Base-by-base conservation (phyloP, 2,888 invertebrate genomes). In the Limnephilus lunatus region DNA sequence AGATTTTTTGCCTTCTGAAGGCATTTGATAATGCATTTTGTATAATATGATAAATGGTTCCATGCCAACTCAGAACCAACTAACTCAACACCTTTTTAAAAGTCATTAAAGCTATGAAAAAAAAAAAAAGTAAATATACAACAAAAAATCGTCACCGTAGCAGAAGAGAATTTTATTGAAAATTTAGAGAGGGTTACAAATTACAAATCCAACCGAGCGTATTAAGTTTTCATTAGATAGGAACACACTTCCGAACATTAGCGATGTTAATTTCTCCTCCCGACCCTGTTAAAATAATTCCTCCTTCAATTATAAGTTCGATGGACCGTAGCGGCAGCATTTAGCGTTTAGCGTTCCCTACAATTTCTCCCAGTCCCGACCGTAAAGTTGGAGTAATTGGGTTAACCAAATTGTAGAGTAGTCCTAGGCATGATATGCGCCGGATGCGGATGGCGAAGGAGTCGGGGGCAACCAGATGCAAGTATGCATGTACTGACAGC, bases 371-470 rank as follows among this genome's bases (percentile, higher is more conserved):
- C 81, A 92, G 92, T 91, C 88, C 90, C 92, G 92, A 93, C 93
- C 93, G 92, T 86, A 93, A 93, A 93, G 93, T 93, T 93, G 91
- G 91, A 91, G 91, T 93, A 93, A 93, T 93, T 92, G 92, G 93
- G 93, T 93, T 93, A 92, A 87, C 93, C 90, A 90, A 93, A 93
- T 90, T 92, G 91, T 81, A 83, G 90, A 85, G 92, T 81, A 48
- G 81, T 81, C 30, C 81, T 81, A 81, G 89, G 31, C 89, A 89
- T 89, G 89, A 80, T 89, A 81, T 89, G 80, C 89, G 89, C 81
- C 89, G 81, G 35, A 89, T 80, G 89, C 89, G 81, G 81, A 68
- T 53, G 80, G 81, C 39, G 81, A 35, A 81, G 32, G 19, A 30
- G 48, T 87, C 31, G 30, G n/a, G n/a, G 44, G n/a, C 15, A 32